Evolutionary conservation across 2,888 invertebrate species (phyloP).

Genomic region (Charanyca ferruginea): DNA sequence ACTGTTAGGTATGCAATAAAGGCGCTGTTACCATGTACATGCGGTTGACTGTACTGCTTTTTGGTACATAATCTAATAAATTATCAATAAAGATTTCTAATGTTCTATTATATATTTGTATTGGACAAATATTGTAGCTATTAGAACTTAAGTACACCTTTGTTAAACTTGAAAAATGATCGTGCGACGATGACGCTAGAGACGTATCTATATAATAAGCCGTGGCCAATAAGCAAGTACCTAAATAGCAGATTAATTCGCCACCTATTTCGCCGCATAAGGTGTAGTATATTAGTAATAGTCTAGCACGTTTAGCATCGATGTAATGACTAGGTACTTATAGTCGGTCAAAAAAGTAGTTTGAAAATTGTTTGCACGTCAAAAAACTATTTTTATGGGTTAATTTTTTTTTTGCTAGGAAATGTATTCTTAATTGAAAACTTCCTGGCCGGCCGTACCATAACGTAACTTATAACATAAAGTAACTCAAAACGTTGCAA

Average conservation of each 20-base stretch:
- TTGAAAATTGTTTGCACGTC: not conserved
- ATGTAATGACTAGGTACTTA: not conserved
- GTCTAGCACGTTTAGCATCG: not conserved
- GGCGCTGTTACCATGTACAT: too few species aligned
- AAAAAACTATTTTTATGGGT: constrained; percentile 2
- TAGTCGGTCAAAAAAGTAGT: not conserved
- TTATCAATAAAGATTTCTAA: too few species aligned
- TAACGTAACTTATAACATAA: too few species aligned
- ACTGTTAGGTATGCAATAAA: too few species aligned
- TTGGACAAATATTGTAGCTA: too few species aligned
- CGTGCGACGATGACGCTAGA: too few species aligned
- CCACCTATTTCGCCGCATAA: constrained; percentile 6
- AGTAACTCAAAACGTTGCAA: not conserved
- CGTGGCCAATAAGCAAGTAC: not conserved
- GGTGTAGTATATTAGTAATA: not conserved
- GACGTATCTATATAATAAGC: too few species aligned
- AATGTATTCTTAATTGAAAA: not conserved
- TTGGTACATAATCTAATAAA: too few species aligned
- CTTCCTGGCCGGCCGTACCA: not conserved
- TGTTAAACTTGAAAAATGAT: too few species aligned
- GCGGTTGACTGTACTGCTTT: too few species aligned
- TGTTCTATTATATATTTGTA: too few species aligned
- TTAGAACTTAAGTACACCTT: too few species aligned
- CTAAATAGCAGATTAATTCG: not conserved
- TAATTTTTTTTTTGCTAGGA: not conserved